Evolutionary conservation across 2,888 invertebrate genomes (phyloP).

Genomic region (Hyles lineata): DNA sequence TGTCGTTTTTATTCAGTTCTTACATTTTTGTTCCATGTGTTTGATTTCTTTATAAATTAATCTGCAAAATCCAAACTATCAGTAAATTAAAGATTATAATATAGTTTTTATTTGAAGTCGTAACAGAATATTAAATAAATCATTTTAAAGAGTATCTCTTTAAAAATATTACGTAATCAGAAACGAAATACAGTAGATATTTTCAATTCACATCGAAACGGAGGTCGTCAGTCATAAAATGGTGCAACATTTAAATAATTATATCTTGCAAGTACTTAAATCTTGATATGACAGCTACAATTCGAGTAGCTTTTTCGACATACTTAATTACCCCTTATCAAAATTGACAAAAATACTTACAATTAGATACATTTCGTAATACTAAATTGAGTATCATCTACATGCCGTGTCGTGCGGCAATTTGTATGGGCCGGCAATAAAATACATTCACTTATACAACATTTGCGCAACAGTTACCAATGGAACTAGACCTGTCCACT

Average conservation of each 20-base stretch:
- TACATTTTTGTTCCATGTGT: background rate
- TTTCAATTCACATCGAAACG: background rate
- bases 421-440: conserved; percentile 47
- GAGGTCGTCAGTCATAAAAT: conserved; percentile 3
- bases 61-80: too few relatives aligned
- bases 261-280: conserved; percentile 27
- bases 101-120: too few relatives aligned
- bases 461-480: conserved; percentile 60
- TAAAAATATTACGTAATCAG: too few relatives aligned
- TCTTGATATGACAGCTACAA: conserved; percentile 28
- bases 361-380: conserved; percentile 43
- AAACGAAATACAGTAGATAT: background rate
- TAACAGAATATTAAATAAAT: too few relatives aligned
- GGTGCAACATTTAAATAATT: conserved; percentile 16
- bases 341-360: conserved; percentile 33
- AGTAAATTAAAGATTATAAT: too few relatives aligned
- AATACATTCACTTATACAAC: conserved; percentile 58
- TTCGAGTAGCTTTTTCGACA: conserved; percentile 37
- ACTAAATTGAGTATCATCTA: conserved; percentile 45
- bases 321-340: conserved; percentile 41
- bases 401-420: conserved; percentile 52
- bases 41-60: too few relatives aligned
- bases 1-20: background rate
- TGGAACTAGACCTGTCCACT: conserved; percentile 42
- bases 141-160: too few relatives aligned